Base-by-base conservation (phyloP, 2,113 vertebrate species). In the Etheostoma cragini region DNA sequence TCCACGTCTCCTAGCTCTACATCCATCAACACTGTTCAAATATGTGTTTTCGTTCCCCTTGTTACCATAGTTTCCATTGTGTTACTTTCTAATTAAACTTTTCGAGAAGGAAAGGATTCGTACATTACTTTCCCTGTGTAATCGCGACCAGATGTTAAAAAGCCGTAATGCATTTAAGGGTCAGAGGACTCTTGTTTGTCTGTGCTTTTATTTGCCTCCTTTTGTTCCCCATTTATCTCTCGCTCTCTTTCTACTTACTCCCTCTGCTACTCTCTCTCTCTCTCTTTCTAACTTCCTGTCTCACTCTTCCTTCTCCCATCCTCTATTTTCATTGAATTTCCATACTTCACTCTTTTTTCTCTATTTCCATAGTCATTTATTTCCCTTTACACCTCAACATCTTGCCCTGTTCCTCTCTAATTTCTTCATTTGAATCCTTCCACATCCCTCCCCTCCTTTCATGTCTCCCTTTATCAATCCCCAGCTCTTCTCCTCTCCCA, bases 401-500 rank as follows among this genome's bases (percentile, higher is more conserved):
- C 22, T 52, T 16, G 2, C 24, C 21, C 6, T 21, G 3, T 15
- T 63, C 15, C n/a, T 33, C 15, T 22, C 19, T 22, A 14, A 57
- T 46, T 47, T 53, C 56, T 47, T 57, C 14, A 65, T 45, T 14
- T 12, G 5, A 35, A 52, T 54, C 22, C 30, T 2, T 49, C 21
- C 6, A 50, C 46, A 45, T 46, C 30, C 8, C 45, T 7, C 45
- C 15, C 21, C 6, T 1, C 61, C 12, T 54, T 26, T 56, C 52
- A 56, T 60, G 56, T 69, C 19, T 62, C 21, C 47, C 45, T n/a
- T 45, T 62, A 73, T 52, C 49, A 52, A 61, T 56, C 21, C 8
- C 53, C 16, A 56, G 15, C 58, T 76, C 35, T 54, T 72, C 24
- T 42, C 75, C 60, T 79, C 56, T 74, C 49, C 47, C 60, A 67